phyloP scores from a whole-genome alignment of 2,797 vertebrate genomes.

The Arctocebus calabarensis region DNA sequence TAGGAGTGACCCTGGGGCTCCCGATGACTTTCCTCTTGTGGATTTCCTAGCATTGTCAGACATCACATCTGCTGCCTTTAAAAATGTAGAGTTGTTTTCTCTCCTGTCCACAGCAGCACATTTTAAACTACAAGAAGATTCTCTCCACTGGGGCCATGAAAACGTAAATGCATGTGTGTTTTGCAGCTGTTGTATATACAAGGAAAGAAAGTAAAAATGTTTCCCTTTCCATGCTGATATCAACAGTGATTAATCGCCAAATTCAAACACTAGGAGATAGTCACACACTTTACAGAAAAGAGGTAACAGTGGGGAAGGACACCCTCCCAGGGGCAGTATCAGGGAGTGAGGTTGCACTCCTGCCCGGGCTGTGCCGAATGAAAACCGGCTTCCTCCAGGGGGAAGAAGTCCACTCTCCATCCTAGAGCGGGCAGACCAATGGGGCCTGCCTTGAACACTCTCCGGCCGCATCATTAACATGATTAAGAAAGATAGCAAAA shows the following conservation, averaged over 20 bases:
- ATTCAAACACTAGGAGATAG: neutral
- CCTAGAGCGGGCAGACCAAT: accelerated
- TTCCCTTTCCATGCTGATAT: constrained; percentile 11
- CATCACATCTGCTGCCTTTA: neutral
- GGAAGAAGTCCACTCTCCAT: neutral
- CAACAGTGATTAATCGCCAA: neutral
- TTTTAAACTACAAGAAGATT: constrained; percentile 10
- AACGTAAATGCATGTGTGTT: constrained; percentile 30
- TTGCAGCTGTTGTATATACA: neutral
- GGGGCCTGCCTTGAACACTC: neutral
- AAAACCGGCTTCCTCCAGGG: neutral
- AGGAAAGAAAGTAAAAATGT: constrained; percentile 47
- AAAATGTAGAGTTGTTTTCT: neutral
- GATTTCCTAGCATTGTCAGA: neutral
- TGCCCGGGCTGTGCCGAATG: accelerated
- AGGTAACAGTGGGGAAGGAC: constrained; percentile 6
- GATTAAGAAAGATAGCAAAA: constrained; percentile 1
- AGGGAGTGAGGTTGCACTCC: neutral
- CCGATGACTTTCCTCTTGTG: neutral
- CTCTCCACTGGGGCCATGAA: neutral
- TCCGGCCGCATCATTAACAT: neutral
- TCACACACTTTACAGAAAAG: neutral
- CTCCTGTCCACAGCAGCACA: constrained; percentile 50
- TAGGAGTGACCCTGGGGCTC: neutral
- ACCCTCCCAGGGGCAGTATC: neutral